These are phyloP conservation scores for Cephalotes varians DNA, from an alignment of 2,888 invertebrate species.

Conservation along the genomic window DNA sequence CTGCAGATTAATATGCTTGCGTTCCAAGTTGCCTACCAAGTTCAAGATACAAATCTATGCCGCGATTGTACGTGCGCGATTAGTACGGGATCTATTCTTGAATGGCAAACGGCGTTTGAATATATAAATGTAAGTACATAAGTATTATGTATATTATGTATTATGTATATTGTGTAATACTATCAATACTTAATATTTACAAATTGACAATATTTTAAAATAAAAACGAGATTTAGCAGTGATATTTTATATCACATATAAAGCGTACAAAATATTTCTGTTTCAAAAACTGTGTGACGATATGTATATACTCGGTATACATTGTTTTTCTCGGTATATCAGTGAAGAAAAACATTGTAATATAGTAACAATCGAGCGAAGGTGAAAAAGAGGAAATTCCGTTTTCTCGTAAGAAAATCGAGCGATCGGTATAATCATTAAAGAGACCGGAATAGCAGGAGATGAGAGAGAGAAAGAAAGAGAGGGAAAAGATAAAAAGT, in stretches of 20 bases:
- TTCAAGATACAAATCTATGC: constrained; percentile 34
- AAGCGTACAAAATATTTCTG: background rate
- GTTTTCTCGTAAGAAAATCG: constrained; percentile 16
- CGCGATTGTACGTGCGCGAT: constrained; percentile 39
- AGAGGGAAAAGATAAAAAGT: background rate
- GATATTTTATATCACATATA: constrained; percentile 21
- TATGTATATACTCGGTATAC: background rate
- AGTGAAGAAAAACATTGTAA: constrained; percentile 11
- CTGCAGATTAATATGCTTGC: constrained; percentile 46
- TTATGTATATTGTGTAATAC: background rate
- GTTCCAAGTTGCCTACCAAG: constrained; percentile 33
- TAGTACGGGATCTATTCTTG: constrained; percentile 13
- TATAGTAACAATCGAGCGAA: constrained; percentile 26
- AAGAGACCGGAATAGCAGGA: background rate
- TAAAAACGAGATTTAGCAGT: background rate
- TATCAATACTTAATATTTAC: background rate
- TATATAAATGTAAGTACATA: background rate
- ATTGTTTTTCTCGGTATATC: no score
- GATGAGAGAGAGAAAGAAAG: background rate
- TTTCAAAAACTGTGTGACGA: background rate
- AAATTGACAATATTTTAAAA: background rate
- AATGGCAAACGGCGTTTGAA: constrained; percentile 37
- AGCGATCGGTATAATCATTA: background rate
- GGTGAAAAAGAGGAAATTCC: background rate
- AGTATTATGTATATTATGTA: background rate